Evolutionary conservation across 2,113 vertebrate species (phyloP), one percentile per base, ranked within the genome.

Genomic region (Xenopus borealis): DNA sequence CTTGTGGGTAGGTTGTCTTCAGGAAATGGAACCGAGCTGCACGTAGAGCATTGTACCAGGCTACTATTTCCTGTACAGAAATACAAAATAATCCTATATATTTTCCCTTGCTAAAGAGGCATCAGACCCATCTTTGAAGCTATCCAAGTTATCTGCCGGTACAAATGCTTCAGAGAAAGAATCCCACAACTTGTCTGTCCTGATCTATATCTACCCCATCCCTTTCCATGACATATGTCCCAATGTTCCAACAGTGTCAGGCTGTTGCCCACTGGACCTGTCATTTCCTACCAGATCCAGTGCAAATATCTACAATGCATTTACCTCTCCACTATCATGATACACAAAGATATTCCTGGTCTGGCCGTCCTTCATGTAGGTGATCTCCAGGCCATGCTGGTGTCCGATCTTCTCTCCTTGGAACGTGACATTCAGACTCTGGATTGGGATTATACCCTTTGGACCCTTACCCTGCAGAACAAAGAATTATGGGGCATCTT

Each of bases 1-100:
- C 87, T 46, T 85, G 87, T 9, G 96, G 95, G 79, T 94, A 95
- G 16, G 92, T 86, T 0, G 81, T 86, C 85, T 90, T 95, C 72
- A 98, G 88, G 79, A 96, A 97, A 2, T 89, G 84, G 70, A 93
- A 93, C 20, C 95, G 95, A 66, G 89, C 92, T 14, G 92, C 94
- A 1, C 96, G 92, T 55, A 98, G 94, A 19, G 90, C 90, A 23
- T 95, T 98, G 88, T 91, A 98, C 96, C 96, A 98, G 65, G 91
- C 89, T 74, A 97, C 95, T 64, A 97, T 97, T 83, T 96, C 95
- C 96, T 98, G 78, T 1, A 30, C 17, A 77, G 77, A 79, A 80
- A 18, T 81, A 50, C 47, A 50, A 10, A 50, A 16, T 50, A 50
- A 40, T 6, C 33, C 33, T 40, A 6, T 40, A 40, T 40, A 4